phyloP scores from a whole-genome alignment of 2,113 vertebrate species.

The Mesoclemmys tuberculata region DNA sequence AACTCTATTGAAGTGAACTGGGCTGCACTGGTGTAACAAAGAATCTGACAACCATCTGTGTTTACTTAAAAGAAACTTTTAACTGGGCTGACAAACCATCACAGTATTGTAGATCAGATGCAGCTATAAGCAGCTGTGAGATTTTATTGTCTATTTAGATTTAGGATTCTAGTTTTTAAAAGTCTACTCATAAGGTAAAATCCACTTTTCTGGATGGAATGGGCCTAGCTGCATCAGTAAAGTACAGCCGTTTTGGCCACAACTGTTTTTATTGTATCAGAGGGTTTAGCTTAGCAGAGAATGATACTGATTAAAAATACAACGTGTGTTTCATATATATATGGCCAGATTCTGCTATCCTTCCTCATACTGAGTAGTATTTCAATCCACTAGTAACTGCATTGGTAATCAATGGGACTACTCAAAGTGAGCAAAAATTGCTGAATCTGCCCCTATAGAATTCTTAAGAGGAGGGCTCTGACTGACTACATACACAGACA shows the following conservation, averaged over 20 bases:
- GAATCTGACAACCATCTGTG: background rate
- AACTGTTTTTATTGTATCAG: background rate
- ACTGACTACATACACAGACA: background rate
- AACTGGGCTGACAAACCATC: background rate
- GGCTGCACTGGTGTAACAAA: background rate
- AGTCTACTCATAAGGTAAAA: background rate
- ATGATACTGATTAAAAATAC: background rate
- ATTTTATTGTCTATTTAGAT: background rate
- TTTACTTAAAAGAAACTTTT: constrained; percentile 15
- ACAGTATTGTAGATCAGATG: background rate
- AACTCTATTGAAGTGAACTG: background rate
- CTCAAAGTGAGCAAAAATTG: background rate
- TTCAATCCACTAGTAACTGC: background rate
- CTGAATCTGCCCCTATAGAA: background rate
- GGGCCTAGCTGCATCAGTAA: background rate
- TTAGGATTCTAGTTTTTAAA: background rate
- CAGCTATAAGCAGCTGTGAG: background rate
- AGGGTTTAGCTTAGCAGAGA: background rate
- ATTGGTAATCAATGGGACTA: background rate
- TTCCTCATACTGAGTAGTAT: background rate
- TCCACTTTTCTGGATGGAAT: background rate
- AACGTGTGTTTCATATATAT: background rate
- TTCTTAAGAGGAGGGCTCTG: background rate
- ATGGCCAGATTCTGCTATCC: background rate
- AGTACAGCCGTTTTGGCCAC: background rate